Percentiles rank a stretch among this genome's conserved stretches.
Conservation (phyloP, 2,888 invertebrate genomes). For the Chrysodeixis includens region DNA sequence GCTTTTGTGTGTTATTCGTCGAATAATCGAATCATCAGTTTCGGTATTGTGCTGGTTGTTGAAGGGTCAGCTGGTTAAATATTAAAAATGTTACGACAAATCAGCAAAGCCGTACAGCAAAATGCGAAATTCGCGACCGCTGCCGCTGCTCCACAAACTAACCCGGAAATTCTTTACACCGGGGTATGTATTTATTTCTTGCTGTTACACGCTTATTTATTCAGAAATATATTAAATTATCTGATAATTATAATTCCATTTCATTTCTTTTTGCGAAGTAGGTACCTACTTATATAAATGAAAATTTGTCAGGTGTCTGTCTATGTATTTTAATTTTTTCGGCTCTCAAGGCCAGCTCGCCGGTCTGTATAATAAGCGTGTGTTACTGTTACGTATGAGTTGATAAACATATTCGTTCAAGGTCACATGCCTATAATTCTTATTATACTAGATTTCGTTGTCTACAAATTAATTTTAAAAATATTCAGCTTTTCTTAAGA, state of each 20-base stretch:
- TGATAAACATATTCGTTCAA: not conserved
- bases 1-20: conserved; percentile 1
- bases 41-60: not conserved
- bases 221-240: too few relatives aligned
- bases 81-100: conserved; percentile 73
- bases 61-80: not conserved
- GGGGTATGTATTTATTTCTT: conserved; percentile 91
- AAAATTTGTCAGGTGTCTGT: too few relatives aligned
- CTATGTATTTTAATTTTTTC: too few relatives aligned
- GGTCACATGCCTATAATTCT: not conserved
- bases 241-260: too few relatives aligned
- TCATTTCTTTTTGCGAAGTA: too few relatives aligned
- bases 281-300: too few relatives aligned
- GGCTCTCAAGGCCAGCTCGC: conserved; percentile 25
- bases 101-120: conserved; percentile 75
- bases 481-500: too few relatives aligned
- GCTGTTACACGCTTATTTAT: too few relatives aligned
- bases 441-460: not conserved
- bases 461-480: too few relatives aligned
- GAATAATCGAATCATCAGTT: not conserved
- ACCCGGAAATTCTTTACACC: conserved; percentile 93
- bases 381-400: conserved; percentile 3
- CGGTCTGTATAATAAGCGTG: conserved; percentile 15
- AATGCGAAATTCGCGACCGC: conserved; percentile 89
- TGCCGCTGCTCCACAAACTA: conserved; percentile 90